Base-by-base conservation (phyloP, 2,113 vertebrate genomes). In the zebrafish (Danio rerio) region DNA sequence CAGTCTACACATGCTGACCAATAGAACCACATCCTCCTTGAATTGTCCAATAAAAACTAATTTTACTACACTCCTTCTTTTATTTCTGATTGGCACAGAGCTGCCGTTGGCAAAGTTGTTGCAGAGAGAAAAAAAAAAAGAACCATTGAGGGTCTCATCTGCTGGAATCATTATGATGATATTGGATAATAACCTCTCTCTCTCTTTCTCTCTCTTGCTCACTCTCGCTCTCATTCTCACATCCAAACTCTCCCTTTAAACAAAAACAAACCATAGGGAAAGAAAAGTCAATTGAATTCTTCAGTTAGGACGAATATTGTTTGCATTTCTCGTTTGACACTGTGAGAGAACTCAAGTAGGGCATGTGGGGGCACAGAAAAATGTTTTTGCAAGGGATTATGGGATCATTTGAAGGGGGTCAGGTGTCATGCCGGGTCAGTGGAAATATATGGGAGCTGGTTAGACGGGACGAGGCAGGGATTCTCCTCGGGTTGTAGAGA, bases 51-150 rank as follows among this genome's bases (percentile, higher is more conserved):
- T 86, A 73, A 83, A 75, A 68, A 83, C 5, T 7, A 43, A 68
- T 74, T 78, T 81, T 81, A 61, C 42, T 80, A 45, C 55, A 70
- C 68, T 50, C 59, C 18, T 18, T 84, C 42, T 18, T 61, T 15
- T 49, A 61, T 50, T 73, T 87, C 87, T 83, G 90, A 83, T 61
- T 83, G 72, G 71, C 89, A 89, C 83, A 89, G 88, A 85, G 83
- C 84, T 77, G 87, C 84, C 81, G 83, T 88, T 84, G 83, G 89
- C 87, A 88, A 58, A 82, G 85, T 88, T 87, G 89, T 72, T 79
- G 66, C 58, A 78, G 61, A 59, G 31, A 31, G 31, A 31, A 31
- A 31, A 68, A 49, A 61, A 69, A 80, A 70, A 58, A 58, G 43
- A 66, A 61, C 77, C 77, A 68, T 31, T 15, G 5, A 47, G 77